These are phyloP conservation scores for Atlantisia rogersi DNA, from an alignment of 2,113 vertebrate species.

Conservation along the genomic window DNA sequence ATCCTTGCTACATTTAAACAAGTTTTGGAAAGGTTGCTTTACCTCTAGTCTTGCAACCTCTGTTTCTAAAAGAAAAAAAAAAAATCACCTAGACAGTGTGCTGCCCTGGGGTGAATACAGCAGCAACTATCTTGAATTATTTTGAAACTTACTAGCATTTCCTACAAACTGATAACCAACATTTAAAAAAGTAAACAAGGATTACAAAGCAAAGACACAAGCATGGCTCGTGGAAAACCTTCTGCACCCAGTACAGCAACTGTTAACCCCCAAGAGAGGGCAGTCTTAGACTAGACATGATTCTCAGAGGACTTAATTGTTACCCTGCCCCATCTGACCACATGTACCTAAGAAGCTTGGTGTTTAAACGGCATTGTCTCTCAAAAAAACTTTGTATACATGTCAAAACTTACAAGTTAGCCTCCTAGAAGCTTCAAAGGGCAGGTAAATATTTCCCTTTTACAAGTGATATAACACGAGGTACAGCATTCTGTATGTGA, in stretches of 20 bases:
- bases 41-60: neutral
- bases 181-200: neutral
- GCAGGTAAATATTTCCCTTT: neutral
- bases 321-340: neutral
- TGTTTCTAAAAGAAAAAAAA: neutral
- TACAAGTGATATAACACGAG: neutral
- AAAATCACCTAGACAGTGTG: neutral
- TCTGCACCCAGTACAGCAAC: neutral
- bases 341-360: neutral
- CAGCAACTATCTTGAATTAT: neutral
- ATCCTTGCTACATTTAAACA: neutral
- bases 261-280: slow-evolving; percentile 38
- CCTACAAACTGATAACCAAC: neutral
- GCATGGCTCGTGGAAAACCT: neutral
- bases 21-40: neutral
- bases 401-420: neutral
- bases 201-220: neutral
- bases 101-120: neutral
- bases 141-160: neutral
- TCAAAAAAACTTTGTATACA: neutral
- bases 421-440: neutral
- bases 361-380: neutral
- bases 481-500: neutral
- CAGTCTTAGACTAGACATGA: slow-evolving; percentile 5
- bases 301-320: fast-evolving